A percentile compares a stretch with the other conserved stretches of the same genome.
Conservation (phyloP, 2,113 vertebrate species). For the Lepidothrix coronata region DNA sequence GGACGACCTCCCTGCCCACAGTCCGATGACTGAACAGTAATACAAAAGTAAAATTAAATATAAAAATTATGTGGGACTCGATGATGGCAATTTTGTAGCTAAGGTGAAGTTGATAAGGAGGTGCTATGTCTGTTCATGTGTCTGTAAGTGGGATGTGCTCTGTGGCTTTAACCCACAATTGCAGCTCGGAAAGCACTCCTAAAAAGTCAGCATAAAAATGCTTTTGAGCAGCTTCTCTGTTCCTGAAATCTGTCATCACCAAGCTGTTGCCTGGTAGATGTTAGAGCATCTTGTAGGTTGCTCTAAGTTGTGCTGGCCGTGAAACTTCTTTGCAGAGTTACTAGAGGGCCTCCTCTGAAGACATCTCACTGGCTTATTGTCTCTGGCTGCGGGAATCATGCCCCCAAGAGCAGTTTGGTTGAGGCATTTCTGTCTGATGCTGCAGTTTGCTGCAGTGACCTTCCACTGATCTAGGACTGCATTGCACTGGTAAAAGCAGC, state of each 20-base stretch:
- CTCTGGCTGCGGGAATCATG: background rate
- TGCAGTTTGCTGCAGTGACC: background rate
- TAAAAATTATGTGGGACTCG: background rate
- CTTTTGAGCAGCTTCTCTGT: background rate
- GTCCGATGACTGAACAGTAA: background rate
- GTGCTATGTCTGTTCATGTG: background rate
- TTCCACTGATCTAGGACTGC: background rate
- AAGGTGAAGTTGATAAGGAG: background rate
- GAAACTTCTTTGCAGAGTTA: background rate
- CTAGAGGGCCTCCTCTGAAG: background rate
- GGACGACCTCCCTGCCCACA: background rate
- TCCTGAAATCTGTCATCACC: background rate
- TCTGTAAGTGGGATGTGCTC: background rate
- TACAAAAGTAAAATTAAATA: background rate
- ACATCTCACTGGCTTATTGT: background rate
- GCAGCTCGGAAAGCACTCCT: background rate
- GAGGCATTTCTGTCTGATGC: background rate
- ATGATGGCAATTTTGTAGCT: background rate
- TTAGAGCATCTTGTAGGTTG: background rate
- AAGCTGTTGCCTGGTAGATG: background rate
- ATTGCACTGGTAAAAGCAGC: background rate
- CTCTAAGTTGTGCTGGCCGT: background rate
- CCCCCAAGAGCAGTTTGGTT: fast-evolving
- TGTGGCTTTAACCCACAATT: background rate
- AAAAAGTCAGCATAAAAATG: background rate